Evolutionary conservation across 1,140 invertebrate genomes (phyloP).

Genomic region (Antheraea mylitta): DNA sequence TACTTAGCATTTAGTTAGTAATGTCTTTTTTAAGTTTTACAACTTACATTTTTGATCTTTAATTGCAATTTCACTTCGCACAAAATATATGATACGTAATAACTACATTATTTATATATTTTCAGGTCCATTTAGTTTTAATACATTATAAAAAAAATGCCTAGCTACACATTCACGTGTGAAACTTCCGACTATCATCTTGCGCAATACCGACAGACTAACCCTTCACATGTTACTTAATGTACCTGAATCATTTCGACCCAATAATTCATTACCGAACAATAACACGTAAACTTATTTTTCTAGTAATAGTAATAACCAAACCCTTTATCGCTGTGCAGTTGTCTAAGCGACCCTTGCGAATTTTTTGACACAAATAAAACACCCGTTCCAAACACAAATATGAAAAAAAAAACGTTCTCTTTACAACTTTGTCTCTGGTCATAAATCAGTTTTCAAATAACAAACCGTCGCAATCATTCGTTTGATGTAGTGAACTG

Average conservation of each 20-base stretch:
- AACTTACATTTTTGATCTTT: too few species aligned
- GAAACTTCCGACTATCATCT: conserved; percentile 67
- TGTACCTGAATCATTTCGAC: conserved; percentile 75
- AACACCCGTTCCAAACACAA: conserved; percentile 73
- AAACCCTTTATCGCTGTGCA: conserved; percentile 52
- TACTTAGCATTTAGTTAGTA: too few species aligned
- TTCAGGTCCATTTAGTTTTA: too few species aligned
- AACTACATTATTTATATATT: too few species aligned
- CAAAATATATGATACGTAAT: too few species aligned
- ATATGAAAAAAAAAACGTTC: conserved; percentile 69
- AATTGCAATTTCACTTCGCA: too few species aligned
- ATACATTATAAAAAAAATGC: conserved; percentile 21
- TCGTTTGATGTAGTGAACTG: conserved; percentile 64
- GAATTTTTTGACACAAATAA: conserved; percentile 74
- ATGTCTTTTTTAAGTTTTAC: too few species aligned
- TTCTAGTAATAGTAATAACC: conserved; percentile 71
- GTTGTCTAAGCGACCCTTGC: conserved; percentile 69
- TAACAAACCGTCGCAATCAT: conserved; percentile 62
- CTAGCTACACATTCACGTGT: conserved; percentile 70
- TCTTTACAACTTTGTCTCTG: conserved; percentile 66
- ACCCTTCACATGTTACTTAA: conserved; percentile 71
- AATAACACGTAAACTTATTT: conserved; percentile 66
- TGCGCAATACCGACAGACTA: conserved; percentile 47
- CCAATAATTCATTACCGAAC: conserved; percentile 77
- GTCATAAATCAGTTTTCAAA: conserved; percentile 69